phyloP scores from a whole-genome alignment of 2,797 vertebrate species.

The Alosa sapidissima region DNA sequence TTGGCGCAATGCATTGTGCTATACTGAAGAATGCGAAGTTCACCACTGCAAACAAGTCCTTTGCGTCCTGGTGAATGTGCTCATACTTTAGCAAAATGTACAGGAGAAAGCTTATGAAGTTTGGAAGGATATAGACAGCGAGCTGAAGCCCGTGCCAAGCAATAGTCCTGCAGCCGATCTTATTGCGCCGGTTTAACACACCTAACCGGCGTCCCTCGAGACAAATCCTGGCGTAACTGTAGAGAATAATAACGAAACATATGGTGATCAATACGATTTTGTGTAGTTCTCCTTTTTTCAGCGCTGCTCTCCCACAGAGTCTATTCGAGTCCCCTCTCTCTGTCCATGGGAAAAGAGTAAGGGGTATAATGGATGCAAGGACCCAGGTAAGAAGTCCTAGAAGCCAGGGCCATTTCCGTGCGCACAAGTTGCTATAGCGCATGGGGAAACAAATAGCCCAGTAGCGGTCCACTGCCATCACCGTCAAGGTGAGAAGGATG shows the following conservation, averaged over 20 bases:
- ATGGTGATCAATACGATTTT: constrained; percentile 67
- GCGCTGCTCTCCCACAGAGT: constrained; percentile 56
- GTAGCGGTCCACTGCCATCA: constrained; percentile 78
- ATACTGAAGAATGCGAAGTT: constrained; percentile 75
- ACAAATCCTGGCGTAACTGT: constrained; percentile 72
- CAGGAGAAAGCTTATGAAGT: constrained; percentile 70
- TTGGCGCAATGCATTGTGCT: constrained; percentile 76
- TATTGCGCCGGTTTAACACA: constrained; percentile 71
- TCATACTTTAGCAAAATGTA: background rate
- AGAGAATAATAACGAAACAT: constrained; percentile 71
- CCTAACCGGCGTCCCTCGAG: constrained; percentile 69
- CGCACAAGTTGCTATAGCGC: constrained; percentile 61
- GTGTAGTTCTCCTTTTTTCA: constrained; percentile 55
- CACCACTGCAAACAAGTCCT: constrained; percentile 66
- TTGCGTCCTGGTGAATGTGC: constrained; percentile 34
- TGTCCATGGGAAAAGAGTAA: constrained; percentile 51
- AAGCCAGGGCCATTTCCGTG: constrained; percentile 67
- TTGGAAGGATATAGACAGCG: constrained; percentile 75
- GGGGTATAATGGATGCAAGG: constrained; percentile 66
- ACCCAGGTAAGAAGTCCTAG: constrained; percentile 68
- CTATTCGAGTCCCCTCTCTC: rapidly evolving
- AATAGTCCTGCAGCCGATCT: constrained; percentile 71
- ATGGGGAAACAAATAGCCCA: constrained; percentile 73
- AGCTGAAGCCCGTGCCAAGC: constrained; percentile 72
- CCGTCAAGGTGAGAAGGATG: constrained; percentile 76